phyloP scores from a whole-genome alignment of 2,797 vertebrate species.

The Gambelia wislizenii region DNA sequence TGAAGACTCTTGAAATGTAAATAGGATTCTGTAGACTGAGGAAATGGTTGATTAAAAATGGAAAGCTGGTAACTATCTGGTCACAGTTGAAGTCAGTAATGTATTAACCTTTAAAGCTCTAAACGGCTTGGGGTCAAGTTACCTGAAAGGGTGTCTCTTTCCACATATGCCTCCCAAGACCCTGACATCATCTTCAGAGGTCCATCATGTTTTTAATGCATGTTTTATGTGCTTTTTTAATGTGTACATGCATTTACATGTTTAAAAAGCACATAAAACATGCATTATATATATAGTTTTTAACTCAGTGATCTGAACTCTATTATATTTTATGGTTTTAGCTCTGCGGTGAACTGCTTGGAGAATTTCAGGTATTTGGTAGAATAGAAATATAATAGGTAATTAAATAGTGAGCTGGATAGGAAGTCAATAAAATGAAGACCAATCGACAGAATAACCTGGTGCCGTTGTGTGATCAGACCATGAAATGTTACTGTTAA shows the following conservation, averaged over 20 bases:
- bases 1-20: constrained; percentile 50
- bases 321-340: not conserved
- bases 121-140: not conserved
- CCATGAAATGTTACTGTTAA: not conserved
- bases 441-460: not conserved
- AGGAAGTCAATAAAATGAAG: not conserved
- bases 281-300: too few species aligned
- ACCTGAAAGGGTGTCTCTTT: too few species aligned
- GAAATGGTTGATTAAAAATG: constrained; percentile 44
- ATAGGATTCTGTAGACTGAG: constrained; percentile 50
- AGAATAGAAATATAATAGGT: not conserved
- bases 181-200: not conserved
- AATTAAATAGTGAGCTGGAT: not conserved
- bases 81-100: constrained; percentile 1
- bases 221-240: too few species aligned
- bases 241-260: too few species aligned
- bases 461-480: not conserved
- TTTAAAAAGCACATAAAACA: too few species aligned
- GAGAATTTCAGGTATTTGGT: not conserved
- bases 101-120: not conserved
- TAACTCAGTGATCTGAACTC: too few species aligned
- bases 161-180: not conserved
- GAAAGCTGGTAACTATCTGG: constrained; percentile 31
- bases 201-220: too few species aligned
- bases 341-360: not conserved